These are phyloP conservation scores for Drosophila kuntzei DNA, from an alignment of 2,888 invertebrate species.

Conservation along the genomic window DNA sequence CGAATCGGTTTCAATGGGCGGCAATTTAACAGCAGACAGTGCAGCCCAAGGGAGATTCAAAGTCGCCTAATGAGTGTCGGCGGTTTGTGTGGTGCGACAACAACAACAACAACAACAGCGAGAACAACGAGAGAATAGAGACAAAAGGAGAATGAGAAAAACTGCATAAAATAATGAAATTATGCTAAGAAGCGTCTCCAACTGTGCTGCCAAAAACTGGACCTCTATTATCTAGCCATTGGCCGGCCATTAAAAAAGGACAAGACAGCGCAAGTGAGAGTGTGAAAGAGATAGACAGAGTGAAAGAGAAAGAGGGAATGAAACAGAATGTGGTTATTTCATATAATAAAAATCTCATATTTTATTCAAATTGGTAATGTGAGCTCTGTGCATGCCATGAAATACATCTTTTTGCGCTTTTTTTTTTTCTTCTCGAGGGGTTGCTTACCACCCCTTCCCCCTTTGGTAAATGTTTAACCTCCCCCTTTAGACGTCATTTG, in stretches of 20 bases:
- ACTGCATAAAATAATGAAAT: constrained; percentile 73
- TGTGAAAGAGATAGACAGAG: neutral
- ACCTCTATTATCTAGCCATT: constrained; percentile 75
- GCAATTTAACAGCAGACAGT: constrained; percentile 56
- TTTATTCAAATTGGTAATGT: constrained; percentile 84
- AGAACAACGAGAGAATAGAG: neutral
- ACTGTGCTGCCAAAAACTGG: constrained; percentile 44
- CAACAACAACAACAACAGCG: constrained; percentile 1
- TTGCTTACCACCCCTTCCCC: neutral
- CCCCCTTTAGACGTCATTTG: constrained; percentile 33
- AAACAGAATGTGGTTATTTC: neutral
- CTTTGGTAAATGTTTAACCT: constrained; percentile 3
- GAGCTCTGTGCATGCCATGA: constrained; percentile 56
- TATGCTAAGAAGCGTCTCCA: constrained; percentile 61
- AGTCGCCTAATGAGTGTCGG: constrained; percentile 76
- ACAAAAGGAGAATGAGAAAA: neutral
- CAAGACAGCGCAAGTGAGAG: neutral
- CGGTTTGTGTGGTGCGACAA: constrained; percentile 64
- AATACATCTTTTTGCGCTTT: constrained; percentile 6
- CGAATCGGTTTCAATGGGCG: constrained; percentile 15
- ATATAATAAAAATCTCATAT: constrained; percentile 82
- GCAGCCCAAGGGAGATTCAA: constrained; percentile 40
- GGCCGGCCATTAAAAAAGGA: constrained; percentile 62
- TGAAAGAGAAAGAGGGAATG: neutral
- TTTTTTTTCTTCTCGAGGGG: neutral